These are phyloP conservation scores for Cotesia congregata DNA, from an alignment of 2,888 invertebrate genomes.

Conservation along the genomic window DNA sequence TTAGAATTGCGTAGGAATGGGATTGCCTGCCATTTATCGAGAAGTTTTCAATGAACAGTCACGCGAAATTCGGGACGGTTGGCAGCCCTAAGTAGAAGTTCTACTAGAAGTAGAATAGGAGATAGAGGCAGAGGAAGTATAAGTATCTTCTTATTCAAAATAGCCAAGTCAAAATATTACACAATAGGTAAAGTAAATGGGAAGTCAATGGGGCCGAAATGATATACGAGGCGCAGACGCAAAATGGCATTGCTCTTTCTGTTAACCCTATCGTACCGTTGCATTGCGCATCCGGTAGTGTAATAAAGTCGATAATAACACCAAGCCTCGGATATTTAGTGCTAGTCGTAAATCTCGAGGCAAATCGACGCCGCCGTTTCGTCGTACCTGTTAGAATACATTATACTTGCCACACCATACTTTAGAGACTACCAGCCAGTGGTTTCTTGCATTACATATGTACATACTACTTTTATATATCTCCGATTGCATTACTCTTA, in stretches of 20 bases:
- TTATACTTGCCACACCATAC: constrained; percentile 55
- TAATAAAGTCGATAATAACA: constrained; percentile 67
- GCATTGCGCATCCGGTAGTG: constrained; percentile 57
- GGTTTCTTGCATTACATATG: constrained; percentile 34
- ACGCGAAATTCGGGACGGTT: too few relatives aligned
- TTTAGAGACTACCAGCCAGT: constrained; percentile 5
- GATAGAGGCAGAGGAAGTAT: background rate
- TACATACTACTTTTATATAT: constrained; percentile 29
- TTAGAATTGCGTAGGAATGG: too few relatives aligned
- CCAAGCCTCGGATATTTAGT: constrained; percentile 65
- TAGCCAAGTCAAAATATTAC: background rate
- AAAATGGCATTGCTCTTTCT: constrained; percentile 61
- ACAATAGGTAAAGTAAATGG: constrained; percentile 33
- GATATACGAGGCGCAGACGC: constrained; percentile 65
- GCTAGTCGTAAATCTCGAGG: constrained; percentile 63
- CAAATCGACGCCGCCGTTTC: constrained; percentile 63
- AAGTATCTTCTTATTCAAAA: background rate
- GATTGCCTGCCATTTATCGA: too few relatives aligned
- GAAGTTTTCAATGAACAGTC: too few relatives aligned
- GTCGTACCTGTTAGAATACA: constrained; percentile 58
- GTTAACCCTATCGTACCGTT: constrained; percentile 60
- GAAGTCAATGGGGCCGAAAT: constrained; percentile 63
- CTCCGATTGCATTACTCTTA: constrained; percentile 33
- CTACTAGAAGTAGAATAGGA: background rate
- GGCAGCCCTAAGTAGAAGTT: too few relatives aligned